Evolutionary conservation across 2,113 vertebrate species (phyloP).

Genomic region (Aramus guarauna): DNA sequence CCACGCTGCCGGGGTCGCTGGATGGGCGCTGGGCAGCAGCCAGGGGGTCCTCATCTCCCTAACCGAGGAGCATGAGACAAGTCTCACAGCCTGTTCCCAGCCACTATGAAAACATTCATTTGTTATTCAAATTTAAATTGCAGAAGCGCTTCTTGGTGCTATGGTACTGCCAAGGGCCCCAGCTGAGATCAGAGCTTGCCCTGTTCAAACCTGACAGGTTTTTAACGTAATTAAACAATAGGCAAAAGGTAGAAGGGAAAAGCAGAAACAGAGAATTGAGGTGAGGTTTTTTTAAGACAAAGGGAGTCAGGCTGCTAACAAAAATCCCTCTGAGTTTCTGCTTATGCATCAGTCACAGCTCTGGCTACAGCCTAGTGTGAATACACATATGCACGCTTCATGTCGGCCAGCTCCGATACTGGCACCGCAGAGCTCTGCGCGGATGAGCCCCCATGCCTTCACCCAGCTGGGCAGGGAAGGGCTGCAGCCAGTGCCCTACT

Average conservation of each 20-base stretch:
- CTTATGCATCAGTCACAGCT: neutral
- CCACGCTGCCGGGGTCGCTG: neutral
- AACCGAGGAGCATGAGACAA: neutral
- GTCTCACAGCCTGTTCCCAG: neutral
- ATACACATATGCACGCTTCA: neutral
- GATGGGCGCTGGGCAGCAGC: neutral
- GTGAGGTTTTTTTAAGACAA: neutral
- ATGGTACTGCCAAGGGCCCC: neutral
- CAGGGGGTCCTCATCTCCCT: rapidly evolving
- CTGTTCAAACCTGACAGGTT: neutral
- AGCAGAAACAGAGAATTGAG: neutral
- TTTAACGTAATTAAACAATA: neutral
- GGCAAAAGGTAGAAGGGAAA: neutral
- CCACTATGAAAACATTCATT: neutral
- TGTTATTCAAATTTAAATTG: neutral
- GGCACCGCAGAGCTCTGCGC: neutral
- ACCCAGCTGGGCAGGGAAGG: neutral
- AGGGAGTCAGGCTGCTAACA: neutral
- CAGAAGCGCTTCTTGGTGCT: neutral
- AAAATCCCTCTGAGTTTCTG: neutral
- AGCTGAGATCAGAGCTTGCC: neutral
- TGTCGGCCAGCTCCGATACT: neutral
- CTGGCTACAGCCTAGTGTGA: neutral
- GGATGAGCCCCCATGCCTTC: neutral
- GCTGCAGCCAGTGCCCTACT: neutral